These are phyloP conservation scores for Drosophila neotestacea DNA, from an alignment of 2,888 invertebrate genomes.

Conservation along the genomic window DNA sequence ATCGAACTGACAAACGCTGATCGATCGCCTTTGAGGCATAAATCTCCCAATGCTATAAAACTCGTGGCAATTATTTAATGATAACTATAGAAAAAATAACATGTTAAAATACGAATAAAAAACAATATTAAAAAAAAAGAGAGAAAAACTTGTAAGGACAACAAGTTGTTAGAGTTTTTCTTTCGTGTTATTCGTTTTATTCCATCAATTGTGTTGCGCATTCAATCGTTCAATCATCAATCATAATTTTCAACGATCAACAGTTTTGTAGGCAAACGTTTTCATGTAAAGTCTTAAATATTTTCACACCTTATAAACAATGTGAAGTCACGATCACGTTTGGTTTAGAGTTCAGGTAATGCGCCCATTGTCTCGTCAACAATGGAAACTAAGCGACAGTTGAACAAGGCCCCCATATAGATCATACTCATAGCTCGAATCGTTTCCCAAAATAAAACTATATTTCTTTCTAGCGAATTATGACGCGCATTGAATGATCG, in stretches of 20 bases:
- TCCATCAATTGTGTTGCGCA: slow-evolving; percentile 55
- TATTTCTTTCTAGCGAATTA: slow-evolving; percentile 81
- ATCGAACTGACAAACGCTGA: slow-evolving; percentile 73
- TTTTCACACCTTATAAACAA: slow-evolving; percentile 83
- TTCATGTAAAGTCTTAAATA: slow-evolving; percentile 81
- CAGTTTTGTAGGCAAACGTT: slow-evolving; percentile 81
- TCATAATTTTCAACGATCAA: slow-evolving; percentile 83
- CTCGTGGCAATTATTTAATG: slow-evolving; percentile 73
- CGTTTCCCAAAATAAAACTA: slow-evolving; percentile 18
- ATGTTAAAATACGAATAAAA: slow-evolving; percentile 3
- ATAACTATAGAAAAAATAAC: slow-evolving; percentile 33
- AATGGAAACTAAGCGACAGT: slow-evolving; percentile 68
- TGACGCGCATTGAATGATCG: slow-evolving; percentile 78
- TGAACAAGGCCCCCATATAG: slow-evolving; percentile 49
- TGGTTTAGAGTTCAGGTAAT: slow-evolving; percentile 50
- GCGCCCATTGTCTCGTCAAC: slow-evolving; percentile 66
- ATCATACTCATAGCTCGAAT: slow-evolving; percentile 13
- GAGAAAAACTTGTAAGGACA: slow-evolving; percentile 63
- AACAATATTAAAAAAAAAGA: slow-evolving; percentile 17
- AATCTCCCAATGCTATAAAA: slow-evolving; percentile 61
- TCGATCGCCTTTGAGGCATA: slow-evolving; percentile 72
- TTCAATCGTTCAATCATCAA: slow-evolving; percentile 81
- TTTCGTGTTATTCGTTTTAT: slow-evolving; percentile 13
- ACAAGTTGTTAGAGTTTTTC: slow-evolving; percentile 63
- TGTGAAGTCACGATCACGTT: slow-evolving; percentile 79